Evolutionary conservation across 2,113 vertebrate species (phyloP), one percentile per base, ranked within the genome.

Genomic region (Nettapus auritus): DNA sequence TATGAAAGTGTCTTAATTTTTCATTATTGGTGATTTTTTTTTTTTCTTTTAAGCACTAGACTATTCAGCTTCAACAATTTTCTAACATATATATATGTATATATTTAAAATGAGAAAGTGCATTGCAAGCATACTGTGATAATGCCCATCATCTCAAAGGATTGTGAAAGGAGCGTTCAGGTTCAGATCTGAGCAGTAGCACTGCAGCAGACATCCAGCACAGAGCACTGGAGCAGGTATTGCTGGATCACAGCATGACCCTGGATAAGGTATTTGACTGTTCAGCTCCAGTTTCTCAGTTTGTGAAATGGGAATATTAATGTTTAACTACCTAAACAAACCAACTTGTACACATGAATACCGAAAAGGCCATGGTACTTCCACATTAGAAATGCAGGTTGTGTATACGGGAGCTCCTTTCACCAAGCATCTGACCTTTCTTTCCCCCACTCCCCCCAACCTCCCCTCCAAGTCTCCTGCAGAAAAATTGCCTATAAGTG

Each of bases 301-400:
- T 91, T 92, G 89, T 94, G 81, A 84, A 93, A 95, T 46, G 48
- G 22, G 33, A 89, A 84, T 82, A 92, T 92, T 90, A 84, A 86
- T 81, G 81, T 87, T 97, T 94, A 95, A 90, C 80, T 82, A 79
- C 62, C 18, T 76, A 66, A 90, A 70, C 52, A 92, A 90, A 70
- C 40, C 13, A 74, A n/a, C 33, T 59, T 14, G 78, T 60, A 78
- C 34, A 60, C 17, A 64, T 23, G 31, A 87, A 52, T 82, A 75
- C 42, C 14, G 34, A 59, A 90, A 75, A 89, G 48, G 23, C 50
- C 29, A 4, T 4, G 28, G 59, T 36, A 57, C 12, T 69, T 80
- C 53, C 63, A 88, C 11, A 14, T 44, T 25, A 48, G 38, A 75
- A 79, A 84, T 23, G 40, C 5, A 21, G 50, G 20, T 63, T 29